Conservation (phyloP, 2,113 vertebrate species). For the Edolisoma coerulescens region DNA sequence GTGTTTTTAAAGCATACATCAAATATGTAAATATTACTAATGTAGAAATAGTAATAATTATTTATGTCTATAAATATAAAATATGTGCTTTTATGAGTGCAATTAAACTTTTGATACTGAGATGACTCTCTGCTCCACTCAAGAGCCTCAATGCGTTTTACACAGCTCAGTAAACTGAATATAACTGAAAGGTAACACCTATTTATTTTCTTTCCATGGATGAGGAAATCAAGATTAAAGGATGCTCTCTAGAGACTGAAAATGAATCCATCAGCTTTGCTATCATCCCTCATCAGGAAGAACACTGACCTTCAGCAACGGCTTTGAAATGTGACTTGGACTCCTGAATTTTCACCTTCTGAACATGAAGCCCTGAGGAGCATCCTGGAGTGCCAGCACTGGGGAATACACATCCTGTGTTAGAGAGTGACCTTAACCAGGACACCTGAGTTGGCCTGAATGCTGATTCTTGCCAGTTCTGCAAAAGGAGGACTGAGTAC, state of each 20-base stretch:
- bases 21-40: neutral
- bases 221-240: neutral
- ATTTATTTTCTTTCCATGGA: neutral
- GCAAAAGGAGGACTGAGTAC: neutral
- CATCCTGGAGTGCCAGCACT: neutral
- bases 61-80: neutral
- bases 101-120: neutral
- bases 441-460: neutral
- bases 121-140: neutral
- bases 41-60: neutral
- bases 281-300: neutral
- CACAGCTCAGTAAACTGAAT: neutral
- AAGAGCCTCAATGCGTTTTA: neutral
- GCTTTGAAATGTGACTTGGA: neutral
- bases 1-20: neutral
- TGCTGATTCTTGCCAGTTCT: neutral
- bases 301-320: neutral
- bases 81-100: neutral
- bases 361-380: neutral
- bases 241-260: neutral
- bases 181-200: neutral
- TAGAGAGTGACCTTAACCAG: neutral
- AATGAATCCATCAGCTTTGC: neutral
- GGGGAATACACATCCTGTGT: rapidly evolving
- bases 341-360: neutral